Percentiles rank a stretch among this genome's conserved stretches.
Conservation (phyloP, 1,140 invertebrate genomes). For the Aphis gossypii region DNA sequence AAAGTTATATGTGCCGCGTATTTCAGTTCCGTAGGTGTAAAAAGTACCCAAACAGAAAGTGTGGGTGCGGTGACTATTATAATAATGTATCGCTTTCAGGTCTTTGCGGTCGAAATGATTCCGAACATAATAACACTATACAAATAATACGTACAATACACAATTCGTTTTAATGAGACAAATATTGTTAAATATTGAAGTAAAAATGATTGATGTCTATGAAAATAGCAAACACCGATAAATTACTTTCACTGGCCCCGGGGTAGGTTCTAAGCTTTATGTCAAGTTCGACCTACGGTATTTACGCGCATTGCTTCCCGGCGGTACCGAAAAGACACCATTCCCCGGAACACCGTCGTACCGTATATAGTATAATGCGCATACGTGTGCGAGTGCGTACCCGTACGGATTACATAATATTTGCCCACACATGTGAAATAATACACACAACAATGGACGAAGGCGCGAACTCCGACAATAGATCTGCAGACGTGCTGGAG, state of each 20-base stretch:
- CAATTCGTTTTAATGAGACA: constrained; percentile 17
- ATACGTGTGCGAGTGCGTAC: not conserved
- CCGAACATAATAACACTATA: not conserved
- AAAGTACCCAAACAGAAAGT: constrained; percentile 29
- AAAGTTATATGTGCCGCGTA: not conserved
- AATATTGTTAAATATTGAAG: constrained; percentile 24
- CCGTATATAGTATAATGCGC: not conserved
- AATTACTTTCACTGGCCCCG: constrained; percentile 33
- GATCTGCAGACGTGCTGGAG: constrained; percentile 34
- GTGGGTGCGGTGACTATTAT: constrained; percentile 37
- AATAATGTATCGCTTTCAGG: constrained; percentile 32
- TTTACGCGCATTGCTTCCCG: not conserved
- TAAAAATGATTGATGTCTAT: constrained; percentile 44
- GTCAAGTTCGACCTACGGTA: constrained; percentile 49
- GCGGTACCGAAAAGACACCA: not conserved
- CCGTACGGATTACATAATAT: constrained; percentile 39
- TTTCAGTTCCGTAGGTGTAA: constrained; percentile 29
- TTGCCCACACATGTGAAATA: constrained; percentile 48
- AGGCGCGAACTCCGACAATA: constrained; percentile 50
- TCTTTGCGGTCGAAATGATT: not conserved
- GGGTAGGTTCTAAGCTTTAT: constrained; percentile 49
- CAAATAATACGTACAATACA: not conserved
- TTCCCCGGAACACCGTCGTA: not conserved
- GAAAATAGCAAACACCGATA: not conserved
- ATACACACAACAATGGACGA: constrained; percentile 51